Evolutionary conservation across 2,113 vertebrate genomes (phyloP).

Genomic region (Gymnorhina tibicen): DNA sequence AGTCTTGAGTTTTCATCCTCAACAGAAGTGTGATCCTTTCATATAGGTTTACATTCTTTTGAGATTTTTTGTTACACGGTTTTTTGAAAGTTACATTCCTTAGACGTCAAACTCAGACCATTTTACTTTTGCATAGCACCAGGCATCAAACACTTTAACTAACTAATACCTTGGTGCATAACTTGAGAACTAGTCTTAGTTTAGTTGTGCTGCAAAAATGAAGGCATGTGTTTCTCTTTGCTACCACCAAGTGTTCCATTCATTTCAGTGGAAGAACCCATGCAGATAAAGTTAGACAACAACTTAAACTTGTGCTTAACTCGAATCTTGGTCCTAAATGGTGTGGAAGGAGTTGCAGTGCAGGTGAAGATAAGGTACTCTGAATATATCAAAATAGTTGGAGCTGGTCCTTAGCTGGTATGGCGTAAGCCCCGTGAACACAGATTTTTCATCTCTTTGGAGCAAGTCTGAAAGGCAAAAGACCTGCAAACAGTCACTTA

Average conservation of each 20-base stretch:
- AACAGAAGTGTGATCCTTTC: slow-evolving; percentile 27
- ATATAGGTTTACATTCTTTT: not conserved
- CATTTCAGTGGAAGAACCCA: not conserved
- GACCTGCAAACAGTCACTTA: not conserved
- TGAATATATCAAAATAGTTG: no score
- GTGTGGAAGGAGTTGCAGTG: not conserved
- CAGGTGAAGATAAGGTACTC: not conserved
- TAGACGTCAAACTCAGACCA: not conserved
- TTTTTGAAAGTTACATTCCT: not conserved
- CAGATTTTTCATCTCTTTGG: not conserved
- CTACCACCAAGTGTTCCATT: not conserved
- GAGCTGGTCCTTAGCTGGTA: not conserved
- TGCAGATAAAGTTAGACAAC: not conserved
- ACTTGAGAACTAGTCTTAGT: not conserved
- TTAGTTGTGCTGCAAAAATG: not conserved
- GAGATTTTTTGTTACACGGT: not conserved
- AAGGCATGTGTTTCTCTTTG: not conserved
- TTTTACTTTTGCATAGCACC: not conserved
- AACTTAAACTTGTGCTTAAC: not conserved
- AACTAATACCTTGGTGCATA: not conserved
- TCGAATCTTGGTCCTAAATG: not conserved
- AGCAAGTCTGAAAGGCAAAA: not conserved
- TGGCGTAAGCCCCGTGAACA: not conserved
- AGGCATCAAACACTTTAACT: not conserved
- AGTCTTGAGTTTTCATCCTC: slow-evolving; percentile 29